A percentile compares a stretch with the other conserved stretches of the same genome.
phyloP scores from a whole-genome alignment of 2,888 invertebrate species.

The Anthrax anthrax region DNA sequence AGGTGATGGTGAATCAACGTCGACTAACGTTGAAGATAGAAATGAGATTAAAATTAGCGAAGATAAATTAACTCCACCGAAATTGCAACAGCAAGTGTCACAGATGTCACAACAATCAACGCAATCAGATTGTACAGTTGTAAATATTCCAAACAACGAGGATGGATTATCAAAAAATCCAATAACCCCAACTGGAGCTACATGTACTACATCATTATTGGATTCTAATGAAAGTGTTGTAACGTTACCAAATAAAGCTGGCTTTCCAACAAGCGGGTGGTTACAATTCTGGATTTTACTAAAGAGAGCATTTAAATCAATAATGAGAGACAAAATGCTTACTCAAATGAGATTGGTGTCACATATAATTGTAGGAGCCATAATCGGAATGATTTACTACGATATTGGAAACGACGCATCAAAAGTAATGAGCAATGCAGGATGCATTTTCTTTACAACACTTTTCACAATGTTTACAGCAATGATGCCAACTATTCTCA shows the following conservation, averaged over 20 bases:
- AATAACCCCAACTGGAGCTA: conserved; percentile 39
- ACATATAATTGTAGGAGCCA: conserved; percentile 66
- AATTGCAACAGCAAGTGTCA: conserved; percentile 21
- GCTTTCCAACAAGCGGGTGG: conserved; percentile 69
- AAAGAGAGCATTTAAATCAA: conserved; percentile 68
- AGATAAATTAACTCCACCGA: conserved; percentile 37
- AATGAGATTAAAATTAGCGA: conserved; percentile 14
- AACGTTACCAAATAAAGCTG: conserved; percentile 47
- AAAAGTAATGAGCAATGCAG: conserved; percentile 88
- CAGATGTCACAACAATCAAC: conserved; percentile 16
- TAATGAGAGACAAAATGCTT: conserved; percentile 72
- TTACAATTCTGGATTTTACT: conserved; percentile 79
- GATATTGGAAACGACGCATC: conserved; percentile 87
- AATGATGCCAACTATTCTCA: conserved; percentile 96
- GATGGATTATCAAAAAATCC: conserved; percentile 20
- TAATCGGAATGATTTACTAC: conserved; percentile 87
- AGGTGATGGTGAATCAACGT: conserved; percentile 24
- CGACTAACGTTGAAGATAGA: conserved; percentile 10
- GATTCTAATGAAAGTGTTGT: conserved; percentile 60
- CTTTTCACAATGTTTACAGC: conserved; percentile 96
- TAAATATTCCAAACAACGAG: conserved; percentile 20
- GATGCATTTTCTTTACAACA: conserved; percentile 90
- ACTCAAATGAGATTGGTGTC: conserved; percentile 71
- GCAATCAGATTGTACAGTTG: conserved; percentile 27
- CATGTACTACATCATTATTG: conserved; percentile 54